phyloP scores from a whole-genome alignment of 2,888 invertebrate species.

The Conomelus anceps region DNA sequence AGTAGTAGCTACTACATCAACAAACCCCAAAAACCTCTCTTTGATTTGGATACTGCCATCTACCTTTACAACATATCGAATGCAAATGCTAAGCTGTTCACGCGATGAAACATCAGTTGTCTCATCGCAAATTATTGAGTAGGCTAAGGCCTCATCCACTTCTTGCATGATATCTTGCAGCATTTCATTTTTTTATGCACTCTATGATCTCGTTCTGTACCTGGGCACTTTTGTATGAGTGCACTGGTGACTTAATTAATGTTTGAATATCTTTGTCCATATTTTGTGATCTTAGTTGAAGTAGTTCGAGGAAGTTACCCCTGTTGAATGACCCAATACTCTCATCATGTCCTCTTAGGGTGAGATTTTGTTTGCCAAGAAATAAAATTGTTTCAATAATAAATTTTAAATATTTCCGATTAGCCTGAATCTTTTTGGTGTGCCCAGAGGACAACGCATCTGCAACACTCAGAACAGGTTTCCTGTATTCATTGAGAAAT shows the following conservation, averaged over 20 bases:
- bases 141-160: background rate
- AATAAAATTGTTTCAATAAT: background rate
- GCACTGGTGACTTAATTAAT: background rate
- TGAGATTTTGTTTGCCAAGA: background rate
- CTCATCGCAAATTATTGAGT: background rate
- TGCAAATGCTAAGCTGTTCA: background rate
- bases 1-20: background rate
- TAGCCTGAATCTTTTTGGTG: background rate
- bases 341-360: slow-evolving; percentile 8
- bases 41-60: background rate
- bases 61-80: background rate
- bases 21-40: background rate
- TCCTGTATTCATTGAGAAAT: too few relatives aligned
- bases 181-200: background rate
- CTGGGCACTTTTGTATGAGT: background rate
- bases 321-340: background rate
- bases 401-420: background rate
- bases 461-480: too few relatives aligned
- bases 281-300: background rate
- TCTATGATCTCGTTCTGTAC: background rate
- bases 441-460: background rate
- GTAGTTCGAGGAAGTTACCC: slow-evolving; percentile 5
- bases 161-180: background rate
- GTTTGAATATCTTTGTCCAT: background rate
- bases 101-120: background rate